Evolutionary conservation across 2,888 invertebrate species (phyloP), one percentile per base, ranked within the genome.

Genomic region (Chrysomela aeneicollis): DNA sequence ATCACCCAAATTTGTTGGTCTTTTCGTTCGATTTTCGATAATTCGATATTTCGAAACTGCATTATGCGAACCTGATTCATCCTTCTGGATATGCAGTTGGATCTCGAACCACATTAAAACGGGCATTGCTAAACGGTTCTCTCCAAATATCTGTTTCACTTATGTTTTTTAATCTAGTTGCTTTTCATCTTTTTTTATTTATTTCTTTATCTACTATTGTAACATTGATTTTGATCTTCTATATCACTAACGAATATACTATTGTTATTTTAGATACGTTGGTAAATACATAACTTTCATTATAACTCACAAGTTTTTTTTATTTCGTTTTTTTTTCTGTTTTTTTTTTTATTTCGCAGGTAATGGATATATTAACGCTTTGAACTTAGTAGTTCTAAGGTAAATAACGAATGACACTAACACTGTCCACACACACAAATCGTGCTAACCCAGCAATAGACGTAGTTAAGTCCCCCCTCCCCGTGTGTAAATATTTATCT

Each of bases 391-490:
- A 66, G 69, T 71, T 69, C 71, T 67, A 69, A 74, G 74, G 74
- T 74, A 74, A 73, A 67, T 73, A 73, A 70, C 68, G 66, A 62
- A 67, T 57, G 52, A 67, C 64, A 64, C 63, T 69, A 72, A 72
- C 71, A 73, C 66, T 58, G 54, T 58, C 61, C 21, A 64, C 64
- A 71, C 63, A 71, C 70, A 63, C 58, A 66, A 69, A 62, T 63
- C 54, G 63, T 68, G 70, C 68, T 70, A 70, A 72, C 69, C 68
- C 67, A 70, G 68, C 68, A 63, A 72, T 75, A 74, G 73, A 68
- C 72, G 76, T 76, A 72, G 76, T 76, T 73, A 69, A 72, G 70
- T 73, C 69, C 73, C 70, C 71, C 73, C 74, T 70, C 71, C 74
- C 74, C 74, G 59, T 73, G 69, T 76, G 73, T 76, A 76, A 57